These are phyloP conservation scores for Scaptomyza reducta DNA, from an alignment of 2,888 invertebrate species.

Conservation along the genomic window DNA sequence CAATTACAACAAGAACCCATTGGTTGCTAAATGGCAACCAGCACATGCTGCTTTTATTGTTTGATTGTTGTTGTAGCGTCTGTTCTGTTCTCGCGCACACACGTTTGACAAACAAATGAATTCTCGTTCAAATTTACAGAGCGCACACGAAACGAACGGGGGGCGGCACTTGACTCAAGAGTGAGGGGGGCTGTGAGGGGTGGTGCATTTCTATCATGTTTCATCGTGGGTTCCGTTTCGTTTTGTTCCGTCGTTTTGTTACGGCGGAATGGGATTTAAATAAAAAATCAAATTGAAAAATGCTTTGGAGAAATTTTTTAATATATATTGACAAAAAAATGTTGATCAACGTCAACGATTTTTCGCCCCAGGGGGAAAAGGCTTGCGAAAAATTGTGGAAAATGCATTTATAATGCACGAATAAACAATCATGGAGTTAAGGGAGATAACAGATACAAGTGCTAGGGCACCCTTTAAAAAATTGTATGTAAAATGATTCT, in stretches of 20 bases:
- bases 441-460: too few relatives aligned
- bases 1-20: slow-evolving; percentile 29
- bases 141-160: slow-evolving; percentile 44
- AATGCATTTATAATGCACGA: slow-evolving; percentile 14
- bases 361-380: neutral
- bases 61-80: slow-evolving; percentile 12
- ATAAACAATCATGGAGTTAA: neutral
- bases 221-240: slow-evolving; percentile 11
- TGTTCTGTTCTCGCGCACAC: slow-evolving; percentile 38
- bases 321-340: neutral
- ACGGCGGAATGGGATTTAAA: slow-evolving; percentile 21
- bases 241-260: neutral
- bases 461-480: neutral
- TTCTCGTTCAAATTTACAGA: slow-evolving; percentile 61
- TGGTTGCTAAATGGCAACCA: slow-evolving; percentile 34
- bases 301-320: slow-evolving; percentile 30
- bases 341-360: neutral
- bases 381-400: neutral
- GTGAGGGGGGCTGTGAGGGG: slow-evolving; percentile 6
- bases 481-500: too few relatives aligned
- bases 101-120: slow-evolving; percentile 60
- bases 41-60: slow-evolving; percentile 36
- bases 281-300: slow-evolving; percentile 45
- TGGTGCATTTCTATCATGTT: neutral
- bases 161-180: slow-evolving; percentile 2